These are phyloP conservation scores for Euwallacea fornicatus DNA, from an alignment of 1,140 invertebrate genomes.

Conservation along the genomic window DNA sequence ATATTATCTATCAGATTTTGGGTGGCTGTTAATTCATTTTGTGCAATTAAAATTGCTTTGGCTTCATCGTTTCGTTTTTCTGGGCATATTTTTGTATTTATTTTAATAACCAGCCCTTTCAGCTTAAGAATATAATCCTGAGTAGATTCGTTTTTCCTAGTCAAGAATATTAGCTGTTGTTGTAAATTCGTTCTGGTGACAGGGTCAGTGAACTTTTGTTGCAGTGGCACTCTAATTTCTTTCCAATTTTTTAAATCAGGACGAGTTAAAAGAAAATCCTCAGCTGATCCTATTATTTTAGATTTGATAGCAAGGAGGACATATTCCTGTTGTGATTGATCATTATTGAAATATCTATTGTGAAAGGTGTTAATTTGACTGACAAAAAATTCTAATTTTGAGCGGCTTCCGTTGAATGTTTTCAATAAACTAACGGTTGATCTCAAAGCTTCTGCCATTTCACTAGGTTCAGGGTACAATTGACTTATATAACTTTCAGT, in stretches of 20 bases:
- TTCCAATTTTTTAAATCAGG: slow-evolving; percentile 23
- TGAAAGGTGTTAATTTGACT: slow-evolving; percentile 27
- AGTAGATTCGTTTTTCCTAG: not conserved
- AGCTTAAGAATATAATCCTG: not conserved
- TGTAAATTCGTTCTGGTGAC: slow-evolving; percentile 14
- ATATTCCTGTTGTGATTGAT: slow-evolving; percentile 23
- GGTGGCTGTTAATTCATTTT: not conserved
- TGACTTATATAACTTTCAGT: no score
- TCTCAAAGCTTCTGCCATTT: slow-evolving; percentile 24
- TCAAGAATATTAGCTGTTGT: slow-evolving; percentile 14
- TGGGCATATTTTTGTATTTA: not conserved
- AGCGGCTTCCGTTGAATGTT: slow-evolving; percentile 21
- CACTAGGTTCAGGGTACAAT: not conserved
- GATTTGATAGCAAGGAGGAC: slow-evolving; percentile 25
- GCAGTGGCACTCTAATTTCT: slow-evolving; percentile 22
- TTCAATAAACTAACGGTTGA: slow-evolving; percentile 21
- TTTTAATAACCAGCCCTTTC: not conserved
- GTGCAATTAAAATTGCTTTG: not conserved
- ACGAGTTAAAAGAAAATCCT: slow-evolving; percentile 24
- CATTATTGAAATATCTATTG: slow-evolving; percentile 16
- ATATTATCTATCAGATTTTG: not conserved
- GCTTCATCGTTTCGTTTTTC: not conserved
- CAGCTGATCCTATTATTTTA: slow-evolving; percentile 12
- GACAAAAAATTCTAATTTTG: slow-evolving; percentile 17
- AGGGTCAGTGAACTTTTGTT: slow-evolving; percentile 26